Percentiles rank a stretch among this genome's conserved stretches.
Conservation (phyloP, 2,113 vertebrate genomes). For the Notothenia coriiceps region DNA sequence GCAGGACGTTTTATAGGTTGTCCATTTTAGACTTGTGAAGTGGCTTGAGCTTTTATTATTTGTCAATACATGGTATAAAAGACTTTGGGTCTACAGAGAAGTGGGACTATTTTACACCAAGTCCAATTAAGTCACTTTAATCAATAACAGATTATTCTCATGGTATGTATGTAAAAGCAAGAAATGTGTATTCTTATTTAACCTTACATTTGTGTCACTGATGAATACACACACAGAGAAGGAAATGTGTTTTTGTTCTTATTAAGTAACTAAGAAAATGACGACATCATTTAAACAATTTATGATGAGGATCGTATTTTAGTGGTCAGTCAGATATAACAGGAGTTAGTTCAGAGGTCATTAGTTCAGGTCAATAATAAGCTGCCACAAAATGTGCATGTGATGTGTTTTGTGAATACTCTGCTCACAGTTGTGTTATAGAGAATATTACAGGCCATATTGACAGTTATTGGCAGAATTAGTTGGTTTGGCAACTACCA, state of each 20-base stretch:
- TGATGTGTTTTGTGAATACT: neutral
- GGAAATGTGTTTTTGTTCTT: neutral
- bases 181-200: slow-evolving; percentile 3
- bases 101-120: neutral
- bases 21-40: slow-evolving; percentile 41
- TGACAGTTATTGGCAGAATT: neutral
- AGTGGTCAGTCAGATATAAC: neutral
- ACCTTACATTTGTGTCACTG: neutral
- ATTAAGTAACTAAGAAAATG: neutral
- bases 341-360: neutral
- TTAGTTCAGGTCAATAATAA: neutral
- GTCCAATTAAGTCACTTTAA: neutral
- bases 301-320: neutral
- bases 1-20: slow-evolving; percentile 36
- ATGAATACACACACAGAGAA: neutral
- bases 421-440: neutral
- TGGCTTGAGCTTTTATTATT: slow-evolving; percentile 27
- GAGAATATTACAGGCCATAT: neutral
- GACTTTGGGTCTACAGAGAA: neutral
- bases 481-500: neutral
- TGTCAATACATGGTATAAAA: slow-evolving; percentile 15
- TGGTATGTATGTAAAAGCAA: neutral
- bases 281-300: neutral
- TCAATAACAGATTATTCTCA: neutral
- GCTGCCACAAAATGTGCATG: neutral